Base-by-base conservation (phyloP, 2,797 vertebrate genomes). In the Nyctalus aviator region DNA sequence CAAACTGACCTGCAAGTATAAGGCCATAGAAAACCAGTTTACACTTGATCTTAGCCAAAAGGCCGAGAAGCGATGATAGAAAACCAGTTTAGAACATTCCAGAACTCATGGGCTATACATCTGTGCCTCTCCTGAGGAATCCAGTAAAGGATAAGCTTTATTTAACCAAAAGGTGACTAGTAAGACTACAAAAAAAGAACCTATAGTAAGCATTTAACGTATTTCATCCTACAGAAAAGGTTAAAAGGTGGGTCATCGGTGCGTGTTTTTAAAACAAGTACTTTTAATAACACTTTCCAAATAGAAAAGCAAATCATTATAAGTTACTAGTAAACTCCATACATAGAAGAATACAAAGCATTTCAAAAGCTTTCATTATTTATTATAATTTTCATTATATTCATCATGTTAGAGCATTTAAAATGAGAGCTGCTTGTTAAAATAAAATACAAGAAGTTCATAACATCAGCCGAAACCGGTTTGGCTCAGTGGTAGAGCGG, bases 331-430 rank as follows among this genome's bases (percentile, higher is more conserved):
- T 69, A 64, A 84, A 95, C 59, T 71, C n/a, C 69, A 82, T 8
- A 81, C 3, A 85, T 0, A 72, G 81, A 41, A 93, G 9, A 92
- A 89, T 64, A 46, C 12, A 89, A 82, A 79, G 27, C 14, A 73
- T 93, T 86, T 89, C n/a, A 69, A 86, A 32, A 89, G 21, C 32
- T 91, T 79, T 93, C 15, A 87, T 32, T 94, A 69, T 69, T 78
- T 73, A 59, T 23, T 89, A 57, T 6, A 41, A 72, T 78, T 93
- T 95, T 77, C n/a, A 91, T 68, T 85, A 95, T 48, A 72, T 2
- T 84, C 8, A 76, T 78, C 44, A 82, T 71, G 11, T 59, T 77
- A 46, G 7, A 91, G 21, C 21, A 91, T 48, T 77, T 75, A 86
- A 83, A 89, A 79, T 59, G 44, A 35, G 23, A 90, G 55, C 8